A percentile compares a stretch with the other conserved stretches of the same genome.
phyloP scores from a whole-genome alignment of 2,888 invertebrate genomes.

The Sipunculus nudus region DNA sequence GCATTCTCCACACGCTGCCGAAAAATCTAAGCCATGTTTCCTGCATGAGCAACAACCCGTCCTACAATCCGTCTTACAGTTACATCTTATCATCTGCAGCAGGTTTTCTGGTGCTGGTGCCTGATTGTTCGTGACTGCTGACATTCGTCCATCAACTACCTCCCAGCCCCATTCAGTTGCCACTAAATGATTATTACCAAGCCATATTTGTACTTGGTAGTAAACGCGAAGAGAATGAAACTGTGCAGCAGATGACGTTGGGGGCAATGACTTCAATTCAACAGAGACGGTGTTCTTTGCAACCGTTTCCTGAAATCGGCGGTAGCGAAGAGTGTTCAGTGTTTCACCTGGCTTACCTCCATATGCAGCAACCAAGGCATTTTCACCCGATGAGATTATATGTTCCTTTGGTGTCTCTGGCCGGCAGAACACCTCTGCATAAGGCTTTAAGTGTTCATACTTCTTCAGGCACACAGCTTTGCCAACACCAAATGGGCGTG shows the following conservation, averaged over 20 bases:
- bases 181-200: neutral
- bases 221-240: neutral
- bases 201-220: slow-evolving; percentile 1
- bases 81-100: neutral
- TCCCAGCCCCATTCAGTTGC: neutral
- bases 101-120: neutral
- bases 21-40: too few species aligned
- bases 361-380: neutral
- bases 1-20: too few species aligned
- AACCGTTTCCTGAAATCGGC: slow-evolving; percentile 3
- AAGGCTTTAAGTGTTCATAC: neutral
- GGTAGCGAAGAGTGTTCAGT: neutral
- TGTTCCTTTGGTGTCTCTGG: neutral
- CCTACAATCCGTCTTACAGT: neutral
- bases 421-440: neutral
- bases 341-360: neutral
- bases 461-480: slow-evolving; percentile 18
- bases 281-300: neutral
- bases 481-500: slow-evolving; percentile 29
- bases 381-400: neutral
- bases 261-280: neutral
- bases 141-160: neutral
- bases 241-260: neutral
- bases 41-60: neutral
- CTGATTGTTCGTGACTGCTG: neutral